A percentile compares a stretch with the other conserved stretches of the same genome.
phyloP scores from a whole-genome alignment of 2,113 vertebrate genomes.

The Pavo muticus region DNA sequence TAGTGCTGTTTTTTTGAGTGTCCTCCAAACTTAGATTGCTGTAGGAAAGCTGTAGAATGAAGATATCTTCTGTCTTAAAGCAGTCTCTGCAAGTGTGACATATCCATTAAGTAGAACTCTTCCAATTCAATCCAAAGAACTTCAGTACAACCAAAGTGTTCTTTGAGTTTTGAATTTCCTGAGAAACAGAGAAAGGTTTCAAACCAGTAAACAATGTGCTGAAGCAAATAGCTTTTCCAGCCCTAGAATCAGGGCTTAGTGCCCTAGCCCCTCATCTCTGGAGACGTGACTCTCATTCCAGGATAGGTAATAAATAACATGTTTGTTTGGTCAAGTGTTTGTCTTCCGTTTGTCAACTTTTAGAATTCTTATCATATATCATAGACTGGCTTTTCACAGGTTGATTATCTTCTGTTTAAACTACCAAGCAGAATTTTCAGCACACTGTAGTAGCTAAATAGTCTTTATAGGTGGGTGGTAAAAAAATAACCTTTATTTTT shows the following conservation, averaged over 20 bases:
- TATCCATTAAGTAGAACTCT: not conserved
- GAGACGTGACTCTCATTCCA: conserved; percentile 38
- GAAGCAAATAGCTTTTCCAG: conserved; percentile 41
- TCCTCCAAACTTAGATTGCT: not conserved
- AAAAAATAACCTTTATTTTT: conserved; percentile 61
- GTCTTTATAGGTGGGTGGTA: conserved; percentile 48
- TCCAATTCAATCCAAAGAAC: not conserved
- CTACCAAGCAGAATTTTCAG: not conserved
- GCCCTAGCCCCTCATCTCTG: conserved; percentile 25
- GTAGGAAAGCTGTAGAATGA: not conserved
- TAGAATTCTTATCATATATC: not conserved
- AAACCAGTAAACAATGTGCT: not conserved
- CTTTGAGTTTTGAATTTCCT: not conserved
- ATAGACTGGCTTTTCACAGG: not conserved
- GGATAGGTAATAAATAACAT: conserved; percentile 54
- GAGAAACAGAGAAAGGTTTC: not conserved
- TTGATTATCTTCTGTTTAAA: conserved; percentile 10
- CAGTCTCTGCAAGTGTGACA: not conserved
- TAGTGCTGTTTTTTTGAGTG: not conserved
- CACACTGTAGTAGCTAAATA: not conserved
- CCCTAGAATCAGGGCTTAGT: conserved; percentile 6
- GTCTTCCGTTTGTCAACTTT: not conserved
- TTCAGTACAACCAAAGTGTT: not conserved
- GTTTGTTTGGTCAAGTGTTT: conserved; percentile 61
- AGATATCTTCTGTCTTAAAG: not conserved